phyloP scores from a whole-genome alignment of 2,797 vertebrate genomes.

The Sorex maritimensis region DNA sequence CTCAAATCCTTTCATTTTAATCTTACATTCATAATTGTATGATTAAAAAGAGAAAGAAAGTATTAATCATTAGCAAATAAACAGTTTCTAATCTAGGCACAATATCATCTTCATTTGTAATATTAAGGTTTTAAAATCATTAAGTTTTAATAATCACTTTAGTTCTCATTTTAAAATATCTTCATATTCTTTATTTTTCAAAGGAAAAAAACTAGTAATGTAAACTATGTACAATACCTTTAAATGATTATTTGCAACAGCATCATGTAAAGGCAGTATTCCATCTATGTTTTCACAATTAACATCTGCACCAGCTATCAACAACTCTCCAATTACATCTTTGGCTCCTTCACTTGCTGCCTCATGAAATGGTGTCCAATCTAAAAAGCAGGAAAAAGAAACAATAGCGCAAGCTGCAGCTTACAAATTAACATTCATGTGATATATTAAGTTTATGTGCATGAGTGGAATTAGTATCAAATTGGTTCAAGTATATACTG shows the following conservation, averaged over 20 bases:
- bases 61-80: neutral
- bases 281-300: constrained; percentile 90
- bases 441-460: constrained; percentile 47
- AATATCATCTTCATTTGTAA: constrained; percentile 52
- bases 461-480: neutral
- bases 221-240: constrained; percentile 90
- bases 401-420: constrained; percentile 21
- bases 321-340: constrained; percentile 91
- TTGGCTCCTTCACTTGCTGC: constrained; percentile 88
- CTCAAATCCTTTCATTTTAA: constrained; percentile 7
- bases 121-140: no score
- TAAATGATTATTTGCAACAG: constrained; percentile 89
- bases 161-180: constrained; percentile 69
- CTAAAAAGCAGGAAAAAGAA: constrained; percentile 88
- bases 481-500: neutral
- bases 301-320: constrained; percentile 93
- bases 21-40: constrained; percentile 13
- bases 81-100: constrained; percentile 12
- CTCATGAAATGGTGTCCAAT: constrained; percentile 95
- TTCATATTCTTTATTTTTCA: constrained; percentile 66
- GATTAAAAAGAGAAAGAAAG: neutral
- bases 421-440: constrained; percentile 4
- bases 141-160: constrained; percentile 41
- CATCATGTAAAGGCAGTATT: constrained; percentile 93
- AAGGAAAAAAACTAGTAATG: constrained; percentile 48